Conservation (phyloP, 2,113 vertebrate species). For the Catharus fuscescens region DNA sequence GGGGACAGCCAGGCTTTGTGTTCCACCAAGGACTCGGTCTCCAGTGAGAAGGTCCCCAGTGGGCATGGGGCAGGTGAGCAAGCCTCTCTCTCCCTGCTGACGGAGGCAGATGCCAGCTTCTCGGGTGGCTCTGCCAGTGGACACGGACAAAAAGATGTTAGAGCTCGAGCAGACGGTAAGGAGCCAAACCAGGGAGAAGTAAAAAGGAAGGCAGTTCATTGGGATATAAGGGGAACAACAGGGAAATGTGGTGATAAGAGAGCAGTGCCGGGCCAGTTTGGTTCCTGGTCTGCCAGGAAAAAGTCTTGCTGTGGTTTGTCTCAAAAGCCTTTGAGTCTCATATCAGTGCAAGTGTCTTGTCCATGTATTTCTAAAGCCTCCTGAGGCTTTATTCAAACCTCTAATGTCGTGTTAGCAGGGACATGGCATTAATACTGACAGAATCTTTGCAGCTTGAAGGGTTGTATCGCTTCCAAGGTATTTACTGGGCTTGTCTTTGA, state of each 20-base stretch:
- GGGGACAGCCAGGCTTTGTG: conserved; percentile 18
- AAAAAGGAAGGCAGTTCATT: not conserved
- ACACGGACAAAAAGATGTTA: conserved; percentile 46
- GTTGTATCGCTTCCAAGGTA: not conserved
- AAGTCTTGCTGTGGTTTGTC: not conserved
- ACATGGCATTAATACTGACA: not conserved
- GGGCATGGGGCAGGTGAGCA: conserved; percentile 65
- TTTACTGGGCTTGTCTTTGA: not conserved
- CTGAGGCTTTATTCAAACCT: not conserved
- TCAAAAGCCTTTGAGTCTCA: not conserved
- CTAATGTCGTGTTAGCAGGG: accelerated
- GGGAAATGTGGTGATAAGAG: not conserved
- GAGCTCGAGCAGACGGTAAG: conserved; percentile 72
- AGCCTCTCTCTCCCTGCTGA: conserved; percentile 52
- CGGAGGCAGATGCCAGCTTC: conserved; percentile 64
- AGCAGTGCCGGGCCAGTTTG: not conserved
- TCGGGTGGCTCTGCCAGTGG: conserved; percentile 35
- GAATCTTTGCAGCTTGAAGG: not conserved
- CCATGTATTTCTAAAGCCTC: not conserved
- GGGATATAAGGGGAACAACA: not conserved
- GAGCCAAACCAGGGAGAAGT: not conserved
- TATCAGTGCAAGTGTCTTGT: not conserved
- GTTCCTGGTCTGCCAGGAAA: not conserved
- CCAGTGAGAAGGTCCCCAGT: conserved; percentile 44
- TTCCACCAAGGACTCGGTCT: not conserved